These are phyloP conservation scores for Ectemnius continuus DNA, from an alignment of 2,888 invertebrate species.

Conservation along the genomic window DNA sequence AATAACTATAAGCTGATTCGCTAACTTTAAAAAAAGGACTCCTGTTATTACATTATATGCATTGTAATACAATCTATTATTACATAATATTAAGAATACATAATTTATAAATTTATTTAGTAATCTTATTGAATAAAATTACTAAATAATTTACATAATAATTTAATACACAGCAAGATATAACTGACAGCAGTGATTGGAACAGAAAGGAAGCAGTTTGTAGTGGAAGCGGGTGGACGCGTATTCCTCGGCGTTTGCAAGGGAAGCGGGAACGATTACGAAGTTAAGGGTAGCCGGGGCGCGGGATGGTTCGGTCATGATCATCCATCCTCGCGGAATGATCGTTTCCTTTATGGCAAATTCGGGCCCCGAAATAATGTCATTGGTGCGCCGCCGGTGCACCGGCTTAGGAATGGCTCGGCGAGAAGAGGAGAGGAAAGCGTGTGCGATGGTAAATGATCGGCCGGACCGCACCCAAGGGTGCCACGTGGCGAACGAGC, in stretches of 20 bases:
- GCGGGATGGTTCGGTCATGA: constrained; percentile 17
- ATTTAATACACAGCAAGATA: too few relatives aligned
- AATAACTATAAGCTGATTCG: too few relatives aligned
- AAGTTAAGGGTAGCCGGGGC: constrained; percentile 5
- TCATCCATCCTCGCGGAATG: constrained; percentile 42
- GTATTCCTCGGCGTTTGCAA: neutral
- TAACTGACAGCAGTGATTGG: too few relatives aligned
- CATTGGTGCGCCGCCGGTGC: constrained; percentile 16
- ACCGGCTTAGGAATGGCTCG: constrained; percentile 16
- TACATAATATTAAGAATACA: too few relatives aligned
- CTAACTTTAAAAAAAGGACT: too few relatives aligned
- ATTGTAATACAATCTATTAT: too few relatives aligned
- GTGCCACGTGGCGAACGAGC: constrained; percentile 39
- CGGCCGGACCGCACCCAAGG: constrained; percentile 46
- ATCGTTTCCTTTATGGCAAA: constrained; percentile 34
- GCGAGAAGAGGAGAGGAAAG: constrained; percentile 40
- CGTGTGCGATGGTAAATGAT: constrained; percentile 44
- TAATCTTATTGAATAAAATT: too few relatives aligned
- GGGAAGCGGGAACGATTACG: neutral
- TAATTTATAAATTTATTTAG: too few relatives aligned
- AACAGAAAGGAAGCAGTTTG: too few relatives aligned
- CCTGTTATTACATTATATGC: too few relatives aligned
- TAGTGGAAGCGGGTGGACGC: too few relatives aligned
- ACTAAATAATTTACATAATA: too few relatives aligned
- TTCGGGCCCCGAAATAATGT: constrained; percentile 38